phyloP scores from a whole-genome alignment of 2,797 vertebrate genomes.

The Miichthys miiuy region DNA sequence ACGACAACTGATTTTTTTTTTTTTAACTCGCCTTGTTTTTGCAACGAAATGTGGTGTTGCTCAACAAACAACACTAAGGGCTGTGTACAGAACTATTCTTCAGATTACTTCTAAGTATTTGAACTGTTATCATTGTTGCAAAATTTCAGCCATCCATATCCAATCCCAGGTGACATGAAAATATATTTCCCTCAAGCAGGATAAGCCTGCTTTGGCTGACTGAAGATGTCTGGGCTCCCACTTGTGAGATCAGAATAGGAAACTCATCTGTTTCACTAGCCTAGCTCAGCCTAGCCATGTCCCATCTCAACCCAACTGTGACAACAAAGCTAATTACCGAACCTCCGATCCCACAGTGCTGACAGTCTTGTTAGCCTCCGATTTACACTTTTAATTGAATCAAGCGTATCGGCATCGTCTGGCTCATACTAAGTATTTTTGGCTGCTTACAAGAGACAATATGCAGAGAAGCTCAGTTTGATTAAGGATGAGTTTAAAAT shows the following conservation, averaged over 20 bases:
- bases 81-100: not conserved
- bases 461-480: slow-evolving; percentile 42
- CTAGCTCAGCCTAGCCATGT: slow-evolving; percentile 54
- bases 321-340: slow-evolving; percentile 78
- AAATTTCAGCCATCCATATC: not conserved
- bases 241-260: slow-evolving; percentile 55
- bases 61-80: not conserved
- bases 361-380: slow-evolving; percentile 75
- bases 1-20: no score
- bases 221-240: slow-evolving; percentile 36
- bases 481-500: slow-evolving; percentile 47
- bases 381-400: slow-evolving; percentile 80
- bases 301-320: slow-evolving; percentile 74
- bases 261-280: slow-evolving; percentile 66
- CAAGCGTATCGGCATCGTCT: slow-evolving; percentile 72
- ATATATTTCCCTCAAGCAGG: slow-evolving; percentile 10
- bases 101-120: not conserved
- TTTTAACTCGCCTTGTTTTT: not conserved
- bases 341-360: slow-evolving; percentile 65
- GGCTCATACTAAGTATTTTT: slow-evolving; percentile 65
- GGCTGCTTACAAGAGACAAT: slow-evolving; percentile 55
- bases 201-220: slow-evolving; percentile 12
- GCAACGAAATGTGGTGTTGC: not conserved
- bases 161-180: slow-evolving; percentile 11
- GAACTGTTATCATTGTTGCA: not conserved